phyloP scores from a whole-genome alignment of 2,888 invertebrate species.

The Mesopsocus fuscifrons region DNA sequence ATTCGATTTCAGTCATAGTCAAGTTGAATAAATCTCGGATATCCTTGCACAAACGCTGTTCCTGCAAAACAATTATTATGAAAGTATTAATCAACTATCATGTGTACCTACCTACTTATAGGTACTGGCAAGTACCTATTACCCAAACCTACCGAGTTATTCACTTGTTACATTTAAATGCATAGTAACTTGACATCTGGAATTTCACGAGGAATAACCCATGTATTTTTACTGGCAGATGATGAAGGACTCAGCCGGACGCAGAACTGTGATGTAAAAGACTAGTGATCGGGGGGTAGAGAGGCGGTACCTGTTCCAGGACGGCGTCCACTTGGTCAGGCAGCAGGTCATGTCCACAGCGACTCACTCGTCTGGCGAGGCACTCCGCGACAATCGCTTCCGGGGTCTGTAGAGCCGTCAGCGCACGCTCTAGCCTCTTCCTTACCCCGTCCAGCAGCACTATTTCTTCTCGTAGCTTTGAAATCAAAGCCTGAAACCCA shows the following conservation, averaged over 20 bases:
- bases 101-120: no score
- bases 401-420: constrained; percentile 35
- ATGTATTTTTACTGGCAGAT: no score
- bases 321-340: constrained; percentile 60
- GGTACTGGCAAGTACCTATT: no score
- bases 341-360: constrained; percentile 52
- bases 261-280: no score
- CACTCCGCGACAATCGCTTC: constrained; percentile 61
- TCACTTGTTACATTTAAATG: no score
- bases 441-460: constrained; percentile 31
- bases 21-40: constrained; percentile 39
- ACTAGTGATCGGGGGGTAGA: no score
- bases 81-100: no score
- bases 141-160: no score
- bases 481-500: neutral
- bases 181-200: no score
- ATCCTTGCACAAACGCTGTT: constrained; percentile 48
- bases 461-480: constrained; percentile 33
- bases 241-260: no score
- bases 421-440: constrained; percentile 13
- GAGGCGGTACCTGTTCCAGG: constrained; percentile 43
- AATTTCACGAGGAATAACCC: no score
- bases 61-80: constrained; percentile 22
- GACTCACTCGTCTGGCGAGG: constrained; percentile 44
- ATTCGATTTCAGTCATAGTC: constrained; percentile 44